These are phyloP conservation scores for Embidobia sp. DNA, from an alignment of 2,888 invertebrate species.

Conservation along the genomic window DNA sequence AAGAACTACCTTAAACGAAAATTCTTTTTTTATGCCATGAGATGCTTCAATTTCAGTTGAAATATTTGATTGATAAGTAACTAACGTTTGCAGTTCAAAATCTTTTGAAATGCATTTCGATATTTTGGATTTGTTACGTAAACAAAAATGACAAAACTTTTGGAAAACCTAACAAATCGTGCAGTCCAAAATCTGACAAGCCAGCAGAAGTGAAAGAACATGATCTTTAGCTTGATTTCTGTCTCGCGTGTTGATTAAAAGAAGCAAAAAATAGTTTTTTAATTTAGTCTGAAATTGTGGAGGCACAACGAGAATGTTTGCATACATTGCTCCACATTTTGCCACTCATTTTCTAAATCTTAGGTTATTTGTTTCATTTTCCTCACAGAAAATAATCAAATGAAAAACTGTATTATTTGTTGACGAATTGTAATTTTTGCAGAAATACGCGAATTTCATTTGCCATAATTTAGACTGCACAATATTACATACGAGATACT, in stretches of 20 bases:
- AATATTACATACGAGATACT: conserved; percentile 16
- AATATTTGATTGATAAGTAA: conserved; percentile 3
- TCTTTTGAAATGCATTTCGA: conserved; percentile 28
- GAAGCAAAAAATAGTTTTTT: conserved; percentile 56
- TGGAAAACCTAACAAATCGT: conserved; percentile 60
- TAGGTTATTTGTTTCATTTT: conserved; percentile 63
- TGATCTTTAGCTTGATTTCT: conserved; percentile 32
- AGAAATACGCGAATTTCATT: conserved; percentile 8
- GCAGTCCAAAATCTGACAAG: conserved; percentile 57
- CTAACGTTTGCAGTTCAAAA: conserved; percentile 3
- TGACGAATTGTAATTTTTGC: neutral
- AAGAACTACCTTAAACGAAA: too few species aligned
- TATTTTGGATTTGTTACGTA: conserved; percentile 32
- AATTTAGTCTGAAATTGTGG: conserved; percentile 52
- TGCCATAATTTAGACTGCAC: conserved; percentile 22
- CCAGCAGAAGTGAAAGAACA: conserved; percentile 23
- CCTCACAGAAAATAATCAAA: conserved; percentile 60
- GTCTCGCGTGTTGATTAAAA: conserved; percentile 48
- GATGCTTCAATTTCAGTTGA: neutral
- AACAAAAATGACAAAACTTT: conserved; percentile 66
- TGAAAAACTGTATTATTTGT: conserved; percentile 31
- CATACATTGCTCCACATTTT: conserved; percentile 57
- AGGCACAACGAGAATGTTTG: conserved; percentile 37
- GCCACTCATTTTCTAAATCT: conserved; percentile 48
- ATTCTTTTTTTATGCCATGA: conserved; percentile 32